Base-by-base conservation (phyloP, 64 coral and sea anemone species). In the Hydrozoanthus tunicans region DNA sequence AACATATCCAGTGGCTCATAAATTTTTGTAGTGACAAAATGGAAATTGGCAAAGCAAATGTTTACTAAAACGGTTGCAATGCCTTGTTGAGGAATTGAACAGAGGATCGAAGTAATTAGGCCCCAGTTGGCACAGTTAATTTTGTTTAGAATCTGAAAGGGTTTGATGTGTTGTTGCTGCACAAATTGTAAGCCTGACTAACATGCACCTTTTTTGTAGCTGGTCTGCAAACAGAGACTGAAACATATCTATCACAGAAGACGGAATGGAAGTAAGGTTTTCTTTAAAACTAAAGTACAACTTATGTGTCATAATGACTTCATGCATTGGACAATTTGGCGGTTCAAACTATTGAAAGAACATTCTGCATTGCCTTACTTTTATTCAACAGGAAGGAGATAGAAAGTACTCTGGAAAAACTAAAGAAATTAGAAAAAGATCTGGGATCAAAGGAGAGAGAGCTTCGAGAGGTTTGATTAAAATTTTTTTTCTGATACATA, bases 381-480 rank as follows among this genome's bases (percentile, higher is more conserved):
- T 17, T 60, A 11, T 27, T 63, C 93, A 90, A 80, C 77, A 96
- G 94, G 32, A 90, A 93, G 53, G 94, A 96, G 70, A 96, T 96
- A 57, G 91, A 96, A 57, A 52, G 59, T 10, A 93, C 94, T 9
- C 58, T 96, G 8, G 92, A 81, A 77, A 96, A 83, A n/a, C 61
- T 96, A 7, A 93, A 92, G 59, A 93, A 78, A 79, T 56, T 96
- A 56, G 91, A 96, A 79, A 96, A 90, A 83, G 88, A 91, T 91
- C 58, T 96, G 51, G 92, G 80, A 9, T 56, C 67, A 6, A 96
- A 96, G 58, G 91, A 90, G 54, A 91, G 86, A n/a, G 94, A 96
- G 63, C 56, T 96, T 7, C 85, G 78, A 70, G 88, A 93, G 88
- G 94, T 96, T 85, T 57, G 80, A 12, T 23, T n/a, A 81, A 7